Percentiles rank a stretch among this genome's conserved stretches.
Conservation (phyloP, 2,797 vertebrate species). For the Coilia nasus region DNA sequence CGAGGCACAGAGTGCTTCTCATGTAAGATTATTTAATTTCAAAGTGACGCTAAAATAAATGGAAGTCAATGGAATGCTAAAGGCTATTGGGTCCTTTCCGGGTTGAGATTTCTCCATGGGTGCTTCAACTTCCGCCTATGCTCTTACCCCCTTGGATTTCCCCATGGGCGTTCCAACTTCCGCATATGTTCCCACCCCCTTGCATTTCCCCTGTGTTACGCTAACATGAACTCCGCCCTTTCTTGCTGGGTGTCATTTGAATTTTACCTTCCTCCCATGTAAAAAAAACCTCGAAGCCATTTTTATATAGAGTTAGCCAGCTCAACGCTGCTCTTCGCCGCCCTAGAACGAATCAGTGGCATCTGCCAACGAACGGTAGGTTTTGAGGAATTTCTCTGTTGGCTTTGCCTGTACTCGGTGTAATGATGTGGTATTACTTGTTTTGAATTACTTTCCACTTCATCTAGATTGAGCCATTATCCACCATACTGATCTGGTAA, state of each 20-base stretch:
- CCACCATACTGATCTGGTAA: neutral
- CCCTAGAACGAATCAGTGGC: neutral
- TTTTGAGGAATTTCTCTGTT: neutral
- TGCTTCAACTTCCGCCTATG: too few species aligned
- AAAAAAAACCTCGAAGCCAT: conserved; percentile 44
- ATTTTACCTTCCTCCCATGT: conserved; percentile 33
- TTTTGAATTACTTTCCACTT: neutral
- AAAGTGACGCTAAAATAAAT: too few species aligned
- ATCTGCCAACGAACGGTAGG: neutral
- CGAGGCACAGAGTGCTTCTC: too few species aligned
- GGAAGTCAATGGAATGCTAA: too few species aligned
- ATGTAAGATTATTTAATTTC: too few species aligned
- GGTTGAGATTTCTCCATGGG: too few species aligned
- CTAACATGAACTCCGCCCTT: conserved; percentile 28
- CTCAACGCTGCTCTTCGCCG: conserved; percentile 12
- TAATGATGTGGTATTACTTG: neutral
- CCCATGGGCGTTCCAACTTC: too few species aligned
- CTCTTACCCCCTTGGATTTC: too few species aligned
- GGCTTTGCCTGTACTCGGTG: neutral
- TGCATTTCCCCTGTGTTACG: neutral
- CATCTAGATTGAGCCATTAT: neutral
- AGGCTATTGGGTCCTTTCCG: too few species aligned
- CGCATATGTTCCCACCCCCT: too few species aligned
- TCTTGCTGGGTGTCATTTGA: conserved; percentile 39
- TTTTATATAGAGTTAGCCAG: conserved; percentile 35